phyloP scores from a whole-genome alignment of 1,140 invertebrate genomes.

The Neodiprion virginianus region DNA sequence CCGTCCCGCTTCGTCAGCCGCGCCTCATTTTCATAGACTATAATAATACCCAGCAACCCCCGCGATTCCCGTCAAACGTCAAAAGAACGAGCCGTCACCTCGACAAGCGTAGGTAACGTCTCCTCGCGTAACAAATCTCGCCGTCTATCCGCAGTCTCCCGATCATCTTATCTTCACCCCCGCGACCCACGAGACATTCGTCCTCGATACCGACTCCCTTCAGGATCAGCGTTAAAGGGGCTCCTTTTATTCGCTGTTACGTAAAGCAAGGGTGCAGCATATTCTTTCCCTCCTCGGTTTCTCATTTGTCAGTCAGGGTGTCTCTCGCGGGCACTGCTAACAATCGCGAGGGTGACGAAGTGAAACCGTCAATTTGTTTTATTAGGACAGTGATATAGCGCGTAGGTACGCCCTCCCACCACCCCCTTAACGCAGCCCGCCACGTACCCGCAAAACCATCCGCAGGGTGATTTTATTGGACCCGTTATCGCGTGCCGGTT shows the following conservation, averaged over 20 bases:
- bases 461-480: constrained; percentile 38
- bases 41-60: background rate
- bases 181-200: too few species aligned
- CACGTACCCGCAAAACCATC: background rate
- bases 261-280: too few species aligned
- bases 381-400: constrained; percentile 27
- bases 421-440: background rate
- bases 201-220: too few species aligned
- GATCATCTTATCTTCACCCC: too few species aligned
- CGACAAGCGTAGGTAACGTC: too few species aligned
- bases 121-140: too few species aligned
- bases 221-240: too few species aligned
- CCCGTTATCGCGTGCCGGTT: constrained; percentile 37
- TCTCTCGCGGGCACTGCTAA: background rate
- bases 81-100: background rate
- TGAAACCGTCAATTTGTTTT: constrained; percentile 40
- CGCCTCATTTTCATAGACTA: background rate
- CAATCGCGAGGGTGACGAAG: constrained; percentile 9
- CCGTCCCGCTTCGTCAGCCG: constrained; percentile 19
- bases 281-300: background rate
- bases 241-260: too few species aligned
- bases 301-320: background rate
- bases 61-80: background rate
- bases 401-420: background rate
- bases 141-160: too few species aligned